Base-by-base conservation (phyloP, 2,113 vertebrate species). In the Odontesthes bonariensis region DNA sequence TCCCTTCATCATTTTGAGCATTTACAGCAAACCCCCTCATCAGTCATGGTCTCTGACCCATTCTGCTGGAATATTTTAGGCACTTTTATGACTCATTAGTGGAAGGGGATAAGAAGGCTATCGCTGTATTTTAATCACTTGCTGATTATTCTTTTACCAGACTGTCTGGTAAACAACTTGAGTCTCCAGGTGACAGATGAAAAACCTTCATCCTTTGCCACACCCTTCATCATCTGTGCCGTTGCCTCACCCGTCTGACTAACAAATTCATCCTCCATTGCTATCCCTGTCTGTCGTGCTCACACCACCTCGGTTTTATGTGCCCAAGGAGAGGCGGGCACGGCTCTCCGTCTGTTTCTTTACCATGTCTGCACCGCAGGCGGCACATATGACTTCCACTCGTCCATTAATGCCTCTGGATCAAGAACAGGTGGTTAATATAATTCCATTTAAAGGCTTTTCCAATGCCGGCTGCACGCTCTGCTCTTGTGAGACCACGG, bases 371-470 rank as follows among this genome's bases (percentile, higher is more conserved):
- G 82, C 69, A 91, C 83, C 79, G 1, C 83, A 89, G 88, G 69
- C 89, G 46, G 83, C 77, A 82, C 91, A 91, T 75, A 62, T 77
- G 65, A 88, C 91, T 90, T 84, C 85, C 75, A 77, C 86, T 75
- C 46, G 42, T 85, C 76, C 62, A 88, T 86, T 90, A 90, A 90
- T 76, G 87, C 76, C 82, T 77, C 65, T n/a, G 80, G 86, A 91
- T 91, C 76, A 86, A 71, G 69, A 91, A 85, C 89, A 91, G 86
- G 86, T 92, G 91, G 80, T 91, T 86, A 69, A 82, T 82, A 81
- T 70, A 67, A 92, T 74, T 90, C 85, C 69, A 67, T 76, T 61
- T 79, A 52, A 88, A 77, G 58, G 49, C 63, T 75, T 87, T 89
- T 81, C 63, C 72, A 54, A 35, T n/a, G 31, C 61, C 20, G 75